Evolutionary conservation across 2,113 vertebrate species (phyloP).

Genomic region (Tachuris rubrigastra): DNA sequence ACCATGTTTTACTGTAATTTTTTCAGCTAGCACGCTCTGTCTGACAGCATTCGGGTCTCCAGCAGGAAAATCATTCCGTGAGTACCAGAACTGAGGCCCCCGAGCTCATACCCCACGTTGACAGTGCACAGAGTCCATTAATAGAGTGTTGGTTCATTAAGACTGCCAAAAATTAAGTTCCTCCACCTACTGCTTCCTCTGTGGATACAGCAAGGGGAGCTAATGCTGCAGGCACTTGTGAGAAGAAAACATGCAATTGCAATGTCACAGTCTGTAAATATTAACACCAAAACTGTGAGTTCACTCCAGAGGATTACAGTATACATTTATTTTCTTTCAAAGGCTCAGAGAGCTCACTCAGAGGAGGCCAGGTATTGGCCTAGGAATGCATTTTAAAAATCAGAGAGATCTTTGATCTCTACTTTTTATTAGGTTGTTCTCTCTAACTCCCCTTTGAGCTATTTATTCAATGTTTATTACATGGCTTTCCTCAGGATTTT

Average conservation of each 20-base stretch:
- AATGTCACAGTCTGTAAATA: background rate
- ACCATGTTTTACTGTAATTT: background rate
- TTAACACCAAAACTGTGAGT: background rate
- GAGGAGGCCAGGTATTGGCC: background rate
- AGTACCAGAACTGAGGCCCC: background rate
- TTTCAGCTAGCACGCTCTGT: background rate
- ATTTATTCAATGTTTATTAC: background rate
- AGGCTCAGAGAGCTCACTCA: background rate
- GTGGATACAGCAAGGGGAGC: background rate
- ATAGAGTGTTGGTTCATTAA: background rate
- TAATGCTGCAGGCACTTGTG: background rate
- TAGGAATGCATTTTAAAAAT: background rate
- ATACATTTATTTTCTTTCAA: background rate
- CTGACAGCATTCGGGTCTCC: background rate
- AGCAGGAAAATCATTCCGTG: background rate
- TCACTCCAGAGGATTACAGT: background rate
- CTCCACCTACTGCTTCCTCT: background rate
- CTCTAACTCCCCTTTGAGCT: background rate
- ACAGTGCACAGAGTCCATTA: background rate
- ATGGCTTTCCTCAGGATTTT: background rate
- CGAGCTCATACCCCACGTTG: fast-evolving
- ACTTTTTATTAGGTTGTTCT: background rate
- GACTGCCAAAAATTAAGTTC: background rate
- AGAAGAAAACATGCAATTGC: background rate
- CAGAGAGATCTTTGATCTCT: background rate